Conservation (phyloP, 1,140 invertebrate species). For the Oedothorax gibbosus region DNA sequence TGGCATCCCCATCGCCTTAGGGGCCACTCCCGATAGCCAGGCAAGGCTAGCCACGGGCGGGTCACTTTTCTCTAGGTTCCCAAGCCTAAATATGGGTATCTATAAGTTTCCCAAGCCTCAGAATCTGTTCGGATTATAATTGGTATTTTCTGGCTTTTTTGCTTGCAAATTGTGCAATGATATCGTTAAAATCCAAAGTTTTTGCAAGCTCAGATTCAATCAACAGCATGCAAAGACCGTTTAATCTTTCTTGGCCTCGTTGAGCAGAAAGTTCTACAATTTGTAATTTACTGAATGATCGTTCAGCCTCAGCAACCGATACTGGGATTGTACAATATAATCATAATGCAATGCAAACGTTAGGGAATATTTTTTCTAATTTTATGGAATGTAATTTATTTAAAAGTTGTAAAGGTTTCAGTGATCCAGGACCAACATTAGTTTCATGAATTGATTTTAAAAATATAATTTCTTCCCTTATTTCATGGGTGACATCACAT, state of each 20-base stretch:
- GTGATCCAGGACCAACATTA: neutral
- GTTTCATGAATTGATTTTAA: neutral
- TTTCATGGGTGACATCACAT: neutral
- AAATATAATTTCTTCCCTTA: neutral
- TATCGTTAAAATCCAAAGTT: neutral
- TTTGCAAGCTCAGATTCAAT: neutral
- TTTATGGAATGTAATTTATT: neutral
- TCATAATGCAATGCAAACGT: neutral
- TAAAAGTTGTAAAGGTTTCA: neutral
- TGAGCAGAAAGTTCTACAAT: neutral
- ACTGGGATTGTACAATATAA: neutral
- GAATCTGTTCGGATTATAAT: neutral
- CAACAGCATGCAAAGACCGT: neutral
- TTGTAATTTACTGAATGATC: neutral
- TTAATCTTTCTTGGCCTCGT: constrained; percentile 13
- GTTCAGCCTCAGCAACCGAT: neutral
- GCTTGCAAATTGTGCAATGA: neutral
- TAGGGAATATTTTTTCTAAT: neutral
- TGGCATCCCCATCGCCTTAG: neutral
- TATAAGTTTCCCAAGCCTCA: neutral
- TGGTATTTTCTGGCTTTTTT: neutral
- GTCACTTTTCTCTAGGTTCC: neutral
- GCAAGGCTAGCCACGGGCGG: constrained; percentile 1
- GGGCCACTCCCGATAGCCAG: neutral
- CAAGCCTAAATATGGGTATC: neutral